phyloP scores from a whole-genome alignment of 2,888 invertebrate genomes.

The Nymphalis c-album region DNA sequence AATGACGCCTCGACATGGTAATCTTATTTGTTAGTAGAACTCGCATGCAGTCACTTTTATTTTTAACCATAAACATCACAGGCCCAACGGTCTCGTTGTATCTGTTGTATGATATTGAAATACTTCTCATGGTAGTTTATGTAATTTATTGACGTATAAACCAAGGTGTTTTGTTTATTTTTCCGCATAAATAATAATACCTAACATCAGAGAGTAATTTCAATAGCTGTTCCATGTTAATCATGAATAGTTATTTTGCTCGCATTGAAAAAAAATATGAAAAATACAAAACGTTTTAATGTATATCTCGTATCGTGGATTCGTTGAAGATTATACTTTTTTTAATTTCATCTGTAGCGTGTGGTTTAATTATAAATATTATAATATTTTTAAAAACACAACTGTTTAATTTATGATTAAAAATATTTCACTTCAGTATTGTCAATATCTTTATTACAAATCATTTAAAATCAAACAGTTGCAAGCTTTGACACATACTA shows the following conservation, averaged over 20 bases:
- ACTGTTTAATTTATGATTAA: no score
- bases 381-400: no score
- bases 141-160: constrained; percentile 15
- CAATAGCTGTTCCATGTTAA: background rate
- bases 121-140: constrained; percentile 5
- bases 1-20: constrained; percentile 54
- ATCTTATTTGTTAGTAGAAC: constrained; percentile 39
- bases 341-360: no score
- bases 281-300: no score
- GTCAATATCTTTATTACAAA: no score
- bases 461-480: no score
- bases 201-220: background rate
- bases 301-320: no score
- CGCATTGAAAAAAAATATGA: background rate
- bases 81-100: background rate
- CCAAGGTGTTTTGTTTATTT: constrained; percentile 6
- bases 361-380: no score
- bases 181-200: constrained; percentile 6
- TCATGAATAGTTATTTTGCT: background rate
- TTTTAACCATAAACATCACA: constrained; percentile 17
- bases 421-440: no score
- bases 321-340: no score
- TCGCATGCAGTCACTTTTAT: constrained; percentile 15
- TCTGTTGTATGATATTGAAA: constrained; percentile 17
- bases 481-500: no score